Conservation (phyloP, 2,113 vertebrate genomes). For the Corydoras maculifer region DNA sequence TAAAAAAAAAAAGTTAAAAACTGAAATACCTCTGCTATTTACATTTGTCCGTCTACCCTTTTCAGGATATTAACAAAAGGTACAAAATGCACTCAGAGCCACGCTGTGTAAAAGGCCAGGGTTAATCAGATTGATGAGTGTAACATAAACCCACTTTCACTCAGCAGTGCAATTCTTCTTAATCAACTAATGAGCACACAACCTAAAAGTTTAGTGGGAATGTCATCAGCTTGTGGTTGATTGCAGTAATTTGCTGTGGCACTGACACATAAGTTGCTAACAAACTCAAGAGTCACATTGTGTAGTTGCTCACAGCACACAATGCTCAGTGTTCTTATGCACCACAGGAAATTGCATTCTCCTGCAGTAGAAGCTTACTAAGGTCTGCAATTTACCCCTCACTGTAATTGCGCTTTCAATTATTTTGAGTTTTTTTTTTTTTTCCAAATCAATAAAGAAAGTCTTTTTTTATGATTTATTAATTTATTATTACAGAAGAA, state of each 20-base stretch:
- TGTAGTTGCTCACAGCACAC: slow-evolving; percentile 37
- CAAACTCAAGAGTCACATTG: slow-evolving; percentile 18
- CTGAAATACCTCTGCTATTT: too few species aligned
- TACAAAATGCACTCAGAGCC: slow-evolving; percentile 45
- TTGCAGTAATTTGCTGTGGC: slow-evolving; percentile 48
- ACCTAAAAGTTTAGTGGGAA: slow-evolving; percentile 28
- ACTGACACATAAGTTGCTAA: slow-evolving; percentile 22
- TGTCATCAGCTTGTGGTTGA: slow-evolving; percentile 32
- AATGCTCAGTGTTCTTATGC: slow-evolving; percentile 29
- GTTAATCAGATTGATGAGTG: slow-evolving; percentile 50
- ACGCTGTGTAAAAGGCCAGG: slow-evolving; percentile 46
- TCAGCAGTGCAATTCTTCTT: slow-evolving; percentile 30
- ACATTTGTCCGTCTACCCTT: too few species aligned
- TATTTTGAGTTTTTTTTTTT: slow-evolving; percentile 5
- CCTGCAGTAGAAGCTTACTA: slow-evolving; percentile 30
- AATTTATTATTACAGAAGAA: neutral
- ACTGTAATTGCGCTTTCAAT: slow-evolving; percentile 17
- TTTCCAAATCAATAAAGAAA: neutral
- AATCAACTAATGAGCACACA: slow-evolving; percentile 45
- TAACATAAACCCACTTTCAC: slow-evolving; percentile 37
- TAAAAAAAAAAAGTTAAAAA: too few species aligned
- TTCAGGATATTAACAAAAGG: too few species aligned
- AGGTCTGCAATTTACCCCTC: slow-evolving; percentile 16
- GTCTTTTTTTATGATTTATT: too few species aligned
- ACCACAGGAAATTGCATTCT: slow-evolving; percentile 29